Evolutionary conservation across 2,113 vertebrate genomes (phyloP).

Genomic region (Monopterus albus): DNA sequence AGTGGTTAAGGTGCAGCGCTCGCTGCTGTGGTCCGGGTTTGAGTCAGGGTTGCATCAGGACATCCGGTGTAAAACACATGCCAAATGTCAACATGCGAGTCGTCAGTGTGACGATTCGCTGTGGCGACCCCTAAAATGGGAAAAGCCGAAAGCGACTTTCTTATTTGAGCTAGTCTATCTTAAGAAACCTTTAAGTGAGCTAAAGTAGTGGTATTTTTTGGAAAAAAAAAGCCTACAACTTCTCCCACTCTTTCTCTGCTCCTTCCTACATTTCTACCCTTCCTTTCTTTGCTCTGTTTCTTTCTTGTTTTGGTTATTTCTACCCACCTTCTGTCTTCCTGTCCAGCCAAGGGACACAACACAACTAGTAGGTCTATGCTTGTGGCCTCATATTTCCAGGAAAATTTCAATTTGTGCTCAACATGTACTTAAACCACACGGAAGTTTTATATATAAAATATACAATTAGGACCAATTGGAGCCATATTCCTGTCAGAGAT

Average conservation of each 20-base stretch:
- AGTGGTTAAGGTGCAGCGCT: no score
- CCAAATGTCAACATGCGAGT: no score
- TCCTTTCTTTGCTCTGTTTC: constrained; percentile 22
- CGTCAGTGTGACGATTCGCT: no score
- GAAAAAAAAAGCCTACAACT: no score
- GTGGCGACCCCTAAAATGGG: no score
- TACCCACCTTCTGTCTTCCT: constrained; percentile 19
- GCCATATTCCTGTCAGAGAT: constrained; percentile 27
- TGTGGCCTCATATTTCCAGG: constrained; percentile 63
- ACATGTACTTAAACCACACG: constrained; percentile 61
- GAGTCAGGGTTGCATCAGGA: no score
- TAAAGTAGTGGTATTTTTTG: no score
- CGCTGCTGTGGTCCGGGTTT: no score
- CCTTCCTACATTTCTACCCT: constrained; percentile 3
- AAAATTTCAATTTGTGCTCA: constrained; percentile 67
- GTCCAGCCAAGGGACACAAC: constrained; percentile 51
- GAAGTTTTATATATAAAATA: constrained; percentile 53
- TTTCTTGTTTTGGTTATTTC: constrained; percentile 26
- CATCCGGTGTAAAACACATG: no score
- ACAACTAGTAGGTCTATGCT: constrained; percentile 16
- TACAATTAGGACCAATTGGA: constrained; percentile 43
- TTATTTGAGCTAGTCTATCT: no score
- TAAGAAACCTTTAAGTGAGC: no score
- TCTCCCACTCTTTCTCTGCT: neutral
- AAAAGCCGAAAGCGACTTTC: no score